Base-by-base conservation (phyloP, 2,113 vertebrate genomes). In the Oryzias curvinotus region DNA sequence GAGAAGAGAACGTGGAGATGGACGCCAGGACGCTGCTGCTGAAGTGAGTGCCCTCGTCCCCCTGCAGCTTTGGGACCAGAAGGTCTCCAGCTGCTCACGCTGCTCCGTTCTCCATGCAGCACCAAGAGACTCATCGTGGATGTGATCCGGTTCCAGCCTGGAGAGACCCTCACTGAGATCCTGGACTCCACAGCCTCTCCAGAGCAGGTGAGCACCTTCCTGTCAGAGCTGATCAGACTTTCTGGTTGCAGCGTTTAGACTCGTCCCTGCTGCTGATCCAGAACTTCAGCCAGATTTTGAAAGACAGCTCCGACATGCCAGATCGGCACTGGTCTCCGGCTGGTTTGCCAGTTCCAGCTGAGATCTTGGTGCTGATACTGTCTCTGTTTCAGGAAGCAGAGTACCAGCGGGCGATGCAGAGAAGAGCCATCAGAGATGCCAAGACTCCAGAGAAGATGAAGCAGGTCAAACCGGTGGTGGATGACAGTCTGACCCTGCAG, bases 361-460 rank as follows among this genome's bases (percentile, higher is more conserved):
- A 36, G 36, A 36, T 36, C 6, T 51, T 51, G 21, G 10, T 19
- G 19, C 45, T 19, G 4, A 19, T 18, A 8, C 14, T 5, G 7
- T 53, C 18, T 54, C 42, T 21, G 14, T 42, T 52, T 23, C 75
- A 99, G 97, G 97, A 98, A 83, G 78, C 76, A 0, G 97, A 99
- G 21, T 97, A 99, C 82, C 95, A 98, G 83, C 90, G 96, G 10
- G 95, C 95, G 30, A 98, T 99, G 97, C 96, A 98, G 92, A 90
- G 96, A 67, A 88, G 96, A 1, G 97, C 97, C 14, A 94, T 96
- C 79, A 93, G 96, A 18, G 97, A 98, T 6, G 96, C 96, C 23
- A 96, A 97, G 79, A 97, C 97, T 6, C 97, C 97, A 0, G 97
- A 99, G 78, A 98, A 99, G 90, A 97, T 98, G 94, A 97, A 97